Evolutionary conservation across 2,113 vertebrate genomes (phyloP).

Genomic region (Colistium nudipinnis): DNA sequence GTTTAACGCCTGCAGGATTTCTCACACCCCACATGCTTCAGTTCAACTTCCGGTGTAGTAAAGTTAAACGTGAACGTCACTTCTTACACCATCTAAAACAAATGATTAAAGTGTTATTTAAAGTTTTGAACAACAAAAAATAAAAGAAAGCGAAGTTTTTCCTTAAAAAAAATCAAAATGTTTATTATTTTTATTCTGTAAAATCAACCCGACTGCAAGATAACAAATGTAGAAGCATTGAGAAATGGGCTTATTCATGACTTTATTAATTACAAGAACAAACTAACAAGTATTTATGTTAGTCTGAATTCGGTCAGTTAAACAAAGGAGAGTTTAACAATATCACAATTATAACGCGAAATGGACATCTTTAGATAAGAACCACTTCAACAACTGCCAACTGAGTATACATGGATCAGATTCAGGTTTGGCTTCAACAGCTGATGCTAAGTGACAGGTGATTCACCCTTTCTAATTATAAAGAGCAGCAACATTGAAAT

Average conservation of each 20-base stretch:
- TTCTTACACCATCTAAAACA: too few relatives aligned
- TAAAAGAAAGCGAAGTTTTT: too few relatives aligned
- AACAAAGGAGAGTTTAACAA: too few relatives aligned
- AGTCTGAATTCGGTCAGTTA: too few relatives aligned
- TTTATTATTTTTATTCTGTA: too few relatives aligned
- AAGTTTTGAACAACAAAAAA: too few relatives aligned
- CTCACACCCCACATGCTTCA: neutral
- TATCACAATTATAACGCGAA: neutral
- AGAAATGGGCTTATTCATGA: neutral
- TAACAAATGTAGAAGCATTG: neutral
- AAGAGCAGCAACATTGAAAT: neutral
- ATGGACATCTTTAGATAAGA: neutral
- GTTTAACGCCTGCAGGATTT: neutral
- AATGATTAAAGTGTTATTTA: too few relatives aligned
- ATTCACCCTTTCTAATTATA: slow-evolving; percentile 15
- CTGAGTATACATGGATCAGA: neutral
- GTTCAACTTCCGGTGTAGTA: too few relatives aligned
- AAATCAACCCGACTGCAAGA: too few relatives aligned
- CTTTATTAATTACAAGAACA: neutral
- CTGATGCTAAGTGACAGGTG: neutral
- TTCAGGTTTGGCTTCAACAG: neutral
- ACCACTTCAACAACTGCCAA: slow-evolving; percentile 3
- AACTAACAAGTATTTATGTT: neutral
- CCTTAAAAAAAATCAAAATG: too few relatives aligned
- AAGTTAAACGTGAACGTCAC: too few relatives aligned